Conservation (phyloP, 2,888 invertebrate genomes). For the Drosophila longiperda region DNA sequence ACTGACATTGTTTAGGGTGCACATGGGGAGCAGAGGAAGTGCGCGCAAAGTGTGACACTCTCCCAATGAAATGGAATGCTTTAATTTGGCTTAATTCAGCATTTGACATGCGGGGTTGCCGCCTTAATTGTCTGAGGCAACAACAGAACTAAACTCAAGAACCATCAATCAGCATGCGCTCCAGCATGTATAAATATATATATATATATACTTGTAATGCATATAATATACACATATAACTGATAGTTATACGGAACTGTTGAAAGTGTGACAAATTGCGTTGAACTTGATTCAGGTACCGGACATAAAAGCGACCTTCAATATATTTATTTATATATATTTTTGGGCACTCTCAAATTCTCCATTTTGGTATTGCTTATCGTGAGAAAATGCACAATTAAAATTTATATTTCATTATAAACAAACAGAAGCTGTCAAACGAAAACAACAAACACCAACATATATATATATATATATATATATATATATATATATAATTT, state of each 20-base stretch:
- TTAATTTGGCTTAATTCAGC: constrained; percentile 77
- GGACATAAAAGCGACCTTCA: constrained; percentile 44
- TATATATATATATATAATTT: constrained; percentile 33
- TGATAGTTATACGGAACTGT: constrained; percentile 9
- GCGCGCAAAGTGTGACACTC: constrained; percentile 77
- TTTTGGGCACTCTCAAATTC: constrained; percentile 16
- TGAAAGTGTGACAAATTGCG: constrained; percentile 40
- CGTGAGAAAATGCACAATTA: constrained; percentile 77
- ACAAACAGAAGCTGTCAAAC: constrained; percentile 32
- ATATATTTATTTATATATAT: background rate
- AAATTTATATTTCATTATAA: constrained; percentile 63
- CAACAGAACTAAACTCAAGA: constrained; percentile 33
- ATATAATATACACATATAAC: constrained; percentile 9
- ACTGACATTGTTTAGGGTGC: constrained; percentile 20
- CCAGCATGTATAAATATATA: background rate
- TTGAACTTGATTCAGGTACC: constrained; percentile 38
- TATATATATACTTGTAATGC: background rate
- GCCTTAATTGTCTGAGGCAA: constrained; percentile 65
- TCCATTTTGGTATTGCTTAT: constrained; percentile 48
- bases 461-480: too few relatives aligned
- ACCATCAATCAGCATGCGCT: constrained; percentile 35
- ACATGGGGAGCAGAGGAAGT: constrained; percentile 68
- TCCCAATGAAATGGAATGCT: constrained; percentile 77
- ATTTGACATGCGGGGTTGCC: constrained; percentile 78
- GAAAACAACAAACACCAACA: background rate